phyloP scores from a whole-genome alignment of 1,140 invertebrate species.

The Aethina tumida region DNA sequence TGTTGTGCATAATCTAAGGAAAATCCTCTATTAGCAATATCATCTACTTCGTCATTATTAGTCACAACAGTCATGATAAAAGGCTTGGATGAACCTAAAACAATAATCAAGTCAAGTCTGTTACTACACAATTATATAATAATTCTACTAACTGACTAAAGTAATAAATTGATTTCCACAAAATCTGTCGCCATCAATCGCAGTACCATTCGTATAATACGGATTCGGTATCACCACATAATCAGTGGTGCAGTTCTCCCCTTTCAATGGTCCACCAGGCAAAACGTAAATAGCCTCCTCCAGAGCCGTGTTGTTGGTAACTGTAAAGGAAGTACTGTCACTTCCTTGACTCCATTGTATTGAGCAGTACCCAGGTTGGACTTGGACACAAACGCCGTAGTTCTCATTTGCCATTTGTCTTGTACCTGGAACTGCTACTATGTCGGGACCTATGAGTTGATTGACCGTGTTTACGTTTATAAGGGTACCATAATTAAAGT shows the following conservation, averaged over 20 bases:
- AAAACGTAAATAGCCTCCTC: constrained; percentile 31
- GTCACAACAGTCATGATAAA: constrained; percentile 66
- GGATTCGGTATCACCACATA: constrained; percentile 67
- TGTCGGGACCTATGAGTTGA: constrained; percentile 30
- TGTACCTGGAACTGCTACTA: constrained; percentile 43
- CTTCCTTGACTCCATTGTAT: constrained; percentile 48
- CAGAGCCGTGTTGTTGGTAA: constrained; percentile 46
- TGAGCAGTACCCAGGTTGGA: constrained; percentile 53
- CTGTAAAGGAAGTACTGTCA: constrained; percentile 55
- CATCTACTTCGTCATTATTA: constrained; percentile 41
- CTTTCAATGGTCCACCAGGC: constrained; percentile 7
- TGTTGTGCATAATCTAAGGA: constrained; percentile 56
- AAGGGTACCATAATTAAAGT: constrained; percentile 64
- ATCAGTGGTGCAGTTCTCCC: constrained; percentile 49
- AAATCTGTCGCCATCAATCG: constrained; percentile 51
- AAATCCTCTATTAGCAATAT: constrained; percentile 64
- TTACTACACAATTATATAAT: no score
- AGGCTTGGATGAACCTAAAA: constrained; percentile 52
- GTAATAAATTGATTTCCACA: constrained; percentile 60
- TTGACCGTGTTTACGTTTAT: constrained; percentile 39
- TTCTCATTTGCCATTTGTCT: constrained; percentile 61
- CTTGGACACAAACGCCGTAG: constrained; percentile 64
- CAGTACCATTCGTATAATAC: constrained; percentile 35
- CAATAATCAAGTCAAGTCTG: no score
- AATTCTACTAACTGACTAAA: constrained; percentile 46